These are phyloP conservation scores for Euwallacea fornicatus DNA, from an alignment of 1,140 invertebrate genomes.

Conservation along the genomic window DNA sequence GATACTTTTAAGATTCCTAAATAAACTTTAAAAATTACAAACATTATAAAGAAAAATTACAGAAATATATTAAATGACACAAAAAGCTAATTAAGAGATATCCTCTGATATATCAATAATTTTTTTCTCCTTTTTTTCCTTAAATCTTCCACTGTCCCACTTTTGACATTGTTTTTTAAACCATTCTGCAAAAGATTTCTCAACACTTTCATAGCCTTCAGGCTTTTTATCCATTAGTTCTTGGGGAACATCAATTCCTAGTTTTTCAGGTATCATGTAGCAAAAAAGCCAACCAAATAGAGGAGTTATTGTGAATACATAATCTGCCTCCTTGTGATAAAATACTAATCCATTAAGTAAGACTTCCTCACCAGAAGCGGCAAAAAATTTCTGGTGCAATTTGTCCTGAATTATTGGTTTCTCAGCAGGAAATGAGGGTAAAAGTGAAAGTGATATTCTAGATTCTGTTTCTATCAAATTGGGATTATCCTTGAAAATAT, in stretches of 20 bases:
- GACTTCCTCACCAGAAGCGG: slow-evolving; percentile 48
- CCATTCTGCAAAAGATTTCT: slow-evolving; percentile 38
- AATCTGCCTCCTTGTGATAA: slow-evolving; percentile 78
- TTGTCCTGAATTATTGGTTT: slow-evolving; percentile 54
- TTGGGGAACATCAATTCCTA: slow-evolving; percentile 60
- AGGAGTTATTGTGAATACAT: slow-evolving; percentile 76
- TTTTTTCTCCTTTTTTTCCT: background rate
- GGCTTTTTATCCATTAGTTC: slow-evolving; percentile 55
- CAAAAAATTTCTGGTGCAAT: slow-evolving; percentile 52
- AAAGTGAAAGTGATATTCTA: slow-evolving; percentile 31
- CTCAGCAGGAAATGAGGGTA: slow-evolving; percentile 39
- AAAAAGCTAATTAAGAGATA: slow-evolving; percentile 5
- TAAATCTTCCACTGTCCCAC: slow-evolving; percentile 1
- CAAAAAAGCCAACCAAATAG: slow-evolving; percentile 87
- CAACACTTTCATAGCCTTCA: slow-evolving; percentile 37
- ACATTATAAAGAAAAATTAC: slow-evolving; percentile 1
- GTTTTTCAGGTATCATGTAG: slow-evolving; percentile 82
- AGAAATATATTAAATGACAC: background rate
- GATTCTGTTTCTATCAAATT: slow-evolving; percentile 45
- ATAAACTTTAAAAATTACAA: background rate
- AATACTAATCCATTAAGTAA: slow-evolving; percentile 77
- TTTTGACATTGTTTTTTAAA: slow-evolving; percentile 13
- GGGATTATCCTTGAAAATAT: slow-evolving; percentile 65
- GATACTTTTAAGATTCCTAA: background rate
- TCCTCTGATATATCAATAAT: slow-evolving; percentile 21